Base-by-base conservation (phyloP, 2,888 invertebrate species). In the Oconnorella tubifera region DNA sequence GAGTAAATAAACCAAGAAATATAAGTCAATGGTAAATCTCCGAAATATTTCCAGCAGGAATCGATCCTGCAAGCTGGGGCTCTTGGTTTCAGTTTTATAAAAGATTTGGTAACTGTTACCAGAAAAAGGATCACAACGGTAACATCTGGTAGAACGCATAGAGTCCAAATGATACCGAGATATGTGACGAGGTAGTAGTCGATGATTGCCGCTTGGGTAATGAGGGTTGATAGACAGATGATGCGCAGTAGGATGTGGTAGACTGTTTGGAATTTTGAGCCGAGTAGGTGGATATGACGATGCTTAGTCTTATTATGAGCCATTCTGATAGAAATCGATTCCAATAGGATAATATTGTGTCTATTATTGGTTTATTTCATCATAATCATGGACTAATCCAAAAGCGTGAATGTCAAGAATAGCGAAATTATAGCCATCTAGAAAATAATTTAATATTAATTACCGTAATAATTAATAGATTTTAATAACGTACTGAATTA, bases 1-100 rank as follows among this genome's bases (percentile, higher is more conserved):
- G 84, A 80, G 75, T 86, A 86, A 56, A 84, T 75, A 40, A 84
- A 72, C 86, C 86, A 86, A 0, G 84, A 82, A 28, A 84, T 74
- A 74, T 84, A 86, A 27, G 83, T 82, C 31, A 76, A 72, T 62
- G 74, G 81, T 64, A 75, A 76, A 70, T 78, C 73, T 14, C 76
- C 75, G 14, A 71, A 31, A 23, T 49, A 25, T 31, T 19, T 51
- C 53, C 53, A 51, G n/a, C n/a, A n/a, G n/a, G n/a, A n/a, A n/a
- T n/a, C n/a, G n/a, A n/a, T n/a, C n/a, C n/a, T n/a, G n/a, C n/a
- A n/a, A n/a, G n/a, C n/a, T 23, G 14, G 10, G 6, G 53, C 10
- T 4, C 49, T 1, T 6, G 25, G 49, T 33, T 64, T 58, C 68
- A 80, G 72, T 62, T 76, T 74, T 28, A 73, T 71, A 66, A 82